phyloP scores from a whole-genome alignment of 2,888 invertebrate genomes.

The Acleris sparsana region DNA sequence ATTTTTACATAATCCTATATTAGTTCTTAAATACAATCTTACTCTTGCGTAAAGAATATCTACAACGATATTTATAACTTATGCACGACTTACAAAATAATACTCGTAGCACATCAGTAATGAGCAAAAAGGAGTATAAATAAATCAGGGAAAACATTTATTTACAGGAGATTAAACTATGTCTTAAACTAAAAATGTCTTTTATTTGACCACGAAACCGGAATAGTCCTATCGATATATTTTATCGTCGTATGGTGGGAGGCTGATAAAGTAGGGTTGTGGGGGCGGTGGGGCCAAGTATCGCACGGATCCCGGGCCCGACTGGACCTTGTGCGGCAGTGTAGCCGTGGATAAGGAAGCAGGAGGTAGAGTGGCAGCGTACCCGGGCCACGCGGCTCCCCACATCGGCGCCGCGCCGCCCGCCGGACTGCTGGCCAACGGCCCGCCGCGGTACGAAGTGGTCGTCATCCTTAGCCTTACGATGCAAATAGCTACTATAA shows the following conservation, averaged over 20 bases:
- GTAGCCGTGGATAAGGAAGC: conserved; percentile 85
- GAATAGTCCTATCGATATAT: conserved; percentile 81
- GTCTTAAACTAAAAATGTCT: conserved; percentile 29
- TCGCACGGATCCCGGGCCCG: conserved; percentile 79
- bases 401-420: conserved; percentile 85
- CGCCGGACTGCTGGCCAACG: conserved; percentile 85
- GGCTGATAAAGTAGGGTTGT: conserved; percentile 86
- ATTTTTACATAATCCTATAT: not conserved
- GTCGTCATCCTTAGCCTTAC: conserved; percentile 89
- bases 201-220: conserved; percentile 26
- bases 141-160: conserved; percentile 20
- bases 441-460: conserved; percentile 87
- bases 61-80: conserved; percentile 57
- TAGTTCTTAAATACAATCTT: not conserved
- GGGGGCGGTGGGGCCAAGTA: conserved; percentile 85
- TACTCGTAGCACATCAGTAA: conserved; percentile 30
- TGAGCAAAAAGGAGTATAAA: conserved; percentile 28
- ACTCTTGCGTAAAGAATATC: conserved; percentile 48
- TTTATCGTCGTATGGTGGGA: conserved; percentile 86
- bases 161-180: conserved; percentile 30
- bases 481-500: conserved; percentile 95
- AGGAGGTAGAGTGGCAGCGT: conserved; percentile 84
- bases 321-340: conserved; percentile 86
- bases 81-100: conserved; percentile 34
- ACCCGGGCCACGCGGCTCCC: conserved; percentile 82